Evolutionary conservation across 2,797 vertebrate genomes (phyloP).

Genomic region (Choloepus didactylus): DNA sequence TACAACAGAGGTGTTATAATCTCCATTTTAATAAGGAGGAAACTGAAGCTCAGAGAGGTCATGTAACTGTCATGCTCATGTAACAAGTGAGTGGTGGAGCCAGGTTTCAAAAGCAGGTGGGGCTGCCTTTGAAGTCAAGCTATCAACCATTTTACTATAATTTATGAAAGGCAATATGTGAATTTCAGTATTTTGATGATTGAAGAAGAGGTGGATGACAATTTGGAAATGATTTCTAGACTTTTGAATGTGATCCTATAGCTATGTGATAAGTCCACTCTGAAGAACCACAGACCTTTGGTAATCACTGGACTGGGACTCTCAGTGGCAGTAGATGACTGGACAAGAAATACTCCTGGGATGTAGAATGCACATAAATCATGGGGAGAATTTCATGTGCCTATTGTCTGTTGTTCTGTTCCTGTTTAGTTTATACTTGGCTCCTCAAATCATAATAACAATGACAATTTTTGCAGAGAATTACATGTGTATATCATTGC

Average conservation of each 20-base stretch:
- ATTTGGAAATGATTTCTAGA: conserved; percentile 15
- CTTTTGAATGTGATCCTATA: background rate
- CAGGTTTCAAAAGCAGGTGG: background rate
- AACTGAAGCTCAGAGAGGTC: background rate
- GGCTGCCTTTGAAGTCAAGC: background rate
- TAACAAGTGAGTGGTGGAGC: background rate
- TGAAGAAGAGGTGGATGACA: conserved; percentile 20
- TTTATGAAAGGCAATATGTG: background rate
- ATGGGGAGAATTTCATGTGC: background rate
- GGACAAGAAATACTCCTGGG: background rate
- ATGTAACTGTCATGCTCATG: background rate
- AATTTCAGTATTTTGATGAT: conserved; percentile 22
- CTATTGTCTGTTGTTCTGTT: background rate
- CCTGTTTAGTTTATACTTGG: background rate
- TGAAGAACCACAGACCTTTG: background rate
- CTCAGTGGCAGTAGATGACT: background rate
- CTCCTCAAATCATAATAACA: background rate
- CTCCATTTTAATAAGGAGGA: background rate
- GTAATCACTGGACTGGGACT: background rate
- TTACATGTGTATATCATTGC: background rate
- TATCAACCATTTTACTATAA: background rate
- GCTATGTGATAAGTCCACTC: background rate
- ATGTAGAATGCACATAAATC: background rate
- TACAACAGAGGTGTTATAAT: background rate
- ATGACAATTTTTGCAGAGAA: background rate